phyloP scores from a whole-genome alignment of 2,797 vertebrate genomes.

The Acipenser ruthenus region DNA sequence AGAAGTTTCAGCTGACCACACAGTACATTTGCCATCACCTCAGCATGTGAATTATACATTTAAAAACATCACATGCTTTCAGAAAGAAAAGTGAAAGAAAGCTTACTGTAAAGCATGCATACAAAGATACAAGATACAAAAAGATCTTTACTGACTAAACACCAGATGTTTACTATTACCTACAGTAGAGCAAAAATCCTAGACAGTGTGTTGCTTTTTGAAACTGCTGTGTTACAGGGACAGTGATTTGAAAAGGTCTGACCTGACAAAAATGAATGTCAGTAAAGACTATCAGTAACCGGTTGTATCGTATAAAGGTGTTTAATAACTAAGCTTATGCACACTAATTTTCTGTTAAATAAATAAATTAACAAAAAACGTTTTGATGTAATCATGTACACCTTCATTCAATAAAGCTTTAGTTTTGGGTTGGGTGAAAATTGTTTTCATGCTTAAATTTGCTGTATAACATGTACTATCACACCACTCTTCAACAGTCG shows the following conservation, averaged over 20 bases:
- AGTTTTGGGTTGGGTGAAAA: too few relatives aligned
- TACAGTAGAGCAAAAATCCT: not conserved
- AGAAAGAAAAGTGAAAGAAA: not conserved
- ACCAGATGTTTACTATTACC: not conserved
- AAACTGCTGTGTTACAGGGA: not conserved
- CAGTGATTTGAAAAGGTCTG: not conserved
- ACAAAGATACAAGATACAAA: not conserved
- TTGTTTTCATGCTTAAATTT: too few relatives aligned
- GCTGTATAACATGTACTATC: too few relatives aligned
- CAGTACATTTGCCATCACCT: not conserved
- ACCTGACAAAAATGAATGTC: not conserved
- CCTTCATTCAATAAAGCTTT: too few relatives aligned
- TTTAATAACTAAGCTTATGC: too few relatives aligned
- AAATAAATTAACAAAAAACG: too few relatives aligned
- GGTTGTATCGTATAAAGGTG: too few relatives aligned
- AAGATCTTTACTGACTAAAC: not conserved
- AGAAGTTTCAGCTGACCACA: not conserved
- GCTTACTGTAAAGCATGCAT: not conserved
- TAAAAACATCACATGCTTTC: constrained; percentile 2
- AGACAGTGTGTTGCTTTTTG: not conserved
- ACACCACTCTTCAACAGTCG: too few relatives aligned
- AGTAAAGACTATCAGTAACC: not conserved
- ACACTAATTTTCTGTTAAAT: too few relatives aligned
- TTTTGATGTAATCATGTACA: too few relatives aligned
- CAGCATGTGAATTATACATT: not conserved